These are phyloP conservation scores for Chionoecetes opilio DNA, from an alignment of 1,140 invertebrate species.

Conservation along the genomic window DNA sequence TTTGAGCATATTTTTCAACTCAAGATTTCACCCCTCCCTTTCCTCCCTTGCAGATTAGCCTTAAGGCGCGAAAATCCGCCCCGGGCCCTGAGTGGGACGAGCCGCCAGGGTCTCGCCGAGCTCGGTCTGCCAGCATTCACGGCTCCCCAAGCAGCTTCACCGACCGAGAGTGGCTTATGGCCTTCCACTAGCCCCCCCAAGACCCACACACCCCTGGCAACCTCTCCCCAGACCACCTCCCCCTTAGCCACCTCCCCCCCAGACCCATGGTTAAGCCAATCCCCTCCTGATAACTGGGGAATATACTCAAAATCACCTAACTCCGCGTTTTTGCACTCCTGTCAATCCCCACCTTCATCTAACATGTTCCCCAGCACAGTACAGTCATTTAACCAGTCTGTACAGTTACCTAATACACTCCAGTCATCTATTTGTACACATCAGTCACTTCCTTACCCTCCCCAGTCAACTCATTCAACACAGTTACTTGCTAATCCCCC, in stretches of 20 bases:
- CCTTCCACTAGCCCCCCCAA: slow-evolving; percentile 63
- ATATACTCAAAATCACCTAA: slow-evolving; percentile 60
- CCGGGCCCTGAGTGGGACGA: slow-evolving; percentile 58
- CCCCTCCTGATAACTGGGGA: slow-evolving; percentile 55
- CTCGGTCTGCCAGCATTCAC: slow-evolving; percentile 72
- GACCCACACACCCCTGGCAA: slow-evolving; percentile 14
- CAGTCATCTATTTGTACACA: no score
- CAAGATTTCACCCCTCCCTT: neutral
- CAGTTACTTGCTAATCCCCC: no score
- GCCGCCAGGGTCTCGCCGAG: slow-evolving; percentile 52
- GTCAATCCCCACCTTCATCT: slow-evolving; percentile 68
- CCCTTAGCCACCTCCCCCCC: no score
- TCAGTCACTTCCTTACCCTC: no score
- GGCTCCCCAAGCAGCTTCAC: slow-evolving; percentile 75
- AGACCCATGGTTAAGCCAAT: slow-evolving; percentile 60
- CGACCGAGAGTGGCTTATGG: slow-evolving; percentile 71
- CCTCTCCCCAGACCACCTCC: no score
- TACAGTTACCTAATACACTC: no score
- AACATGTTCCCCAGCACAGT: neutral
- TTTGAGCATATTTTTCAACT: neutral
- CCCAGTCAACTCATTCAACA: no score
- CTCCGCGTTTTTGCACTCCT: slow-evolving; percentile 64
- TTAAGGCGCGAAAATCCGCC: slow-evolving; percentile 62
- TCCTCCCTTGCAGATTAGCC: slow-evolving; percentile 42
- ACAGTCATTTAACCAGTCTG: neutral